phyloP scores from a whole-genome alignment of 1,140 invertebrate species.

The Lordiphosa mommai region DNA sequence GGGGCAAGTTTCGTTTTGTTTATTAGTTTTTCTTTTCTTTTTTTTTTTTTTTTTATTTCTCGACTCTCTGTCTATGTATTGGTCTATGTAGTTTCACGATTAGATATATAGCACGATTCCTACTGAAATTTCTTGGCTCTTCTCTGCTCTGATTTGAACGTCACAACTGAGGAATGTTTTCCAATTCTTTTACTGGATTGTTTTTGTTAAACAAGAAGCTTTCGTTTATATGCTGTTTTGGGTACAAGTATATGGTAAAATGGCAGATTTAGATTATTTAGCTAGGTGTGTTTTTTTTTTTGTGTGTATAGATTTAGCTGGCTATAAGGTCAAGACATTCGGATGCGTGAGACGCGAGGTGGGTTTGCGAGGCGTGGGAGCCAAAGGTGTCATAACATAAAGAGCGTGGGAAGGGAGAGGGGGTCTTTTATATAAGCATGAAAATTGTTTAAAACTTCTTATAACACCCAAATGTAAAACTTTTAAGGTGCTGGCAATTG shows the following conservation, averaged over 20 bases:
- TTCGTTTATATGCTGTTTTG: not conserved
- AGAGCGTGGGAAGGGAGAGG: too few species aligned
- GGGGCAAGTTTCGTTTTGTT: constrained; percentile 75
- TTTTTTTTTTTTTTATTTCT: constrained; percentile 21
- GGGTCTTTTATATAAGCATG: too few species aligned
- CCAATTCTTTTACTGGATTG: constrained; percentile 25
- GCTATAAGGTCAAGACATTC: constrained; percentile 53
- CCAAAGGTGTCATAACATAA: constrained; percentile 53
- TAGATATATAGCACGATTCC: constrained; percentile 53
- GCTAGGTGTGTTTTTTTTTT: constrained; percentile 8
- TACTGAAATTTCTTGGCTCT: constrained; percentile 41
- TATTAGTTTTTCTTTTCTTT: constrained; percentile 57
- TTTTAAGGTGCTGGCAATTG: too few species aligned
- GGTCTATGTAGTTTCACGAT: constrained; percentile 28
- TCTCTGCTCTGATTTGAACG: constrained; percentile 62
- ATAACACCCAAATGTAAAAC: too few species aligned
- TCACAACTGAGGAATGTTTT: constrained; percentile 66
- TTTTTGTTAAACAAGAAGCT: constrained; percentile 9
- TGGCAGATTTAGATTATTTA: constrained; percentile 30
- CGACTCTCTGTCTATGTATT: constrained; percentile 24
- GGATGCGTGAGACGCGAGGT: constrained; percentile 12
- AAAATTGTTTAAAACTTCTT: too few species aligned
- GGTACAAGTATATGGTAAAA: too few species aligned
- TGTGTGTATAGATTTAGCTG: constrained; percentile 28
- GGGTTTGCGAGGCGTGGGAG: constrained; percentile 16